phyloP scores from a whole-genome alignment of 2,113 vertebrate genomes.

The Hipposideros armiger region DNA sequence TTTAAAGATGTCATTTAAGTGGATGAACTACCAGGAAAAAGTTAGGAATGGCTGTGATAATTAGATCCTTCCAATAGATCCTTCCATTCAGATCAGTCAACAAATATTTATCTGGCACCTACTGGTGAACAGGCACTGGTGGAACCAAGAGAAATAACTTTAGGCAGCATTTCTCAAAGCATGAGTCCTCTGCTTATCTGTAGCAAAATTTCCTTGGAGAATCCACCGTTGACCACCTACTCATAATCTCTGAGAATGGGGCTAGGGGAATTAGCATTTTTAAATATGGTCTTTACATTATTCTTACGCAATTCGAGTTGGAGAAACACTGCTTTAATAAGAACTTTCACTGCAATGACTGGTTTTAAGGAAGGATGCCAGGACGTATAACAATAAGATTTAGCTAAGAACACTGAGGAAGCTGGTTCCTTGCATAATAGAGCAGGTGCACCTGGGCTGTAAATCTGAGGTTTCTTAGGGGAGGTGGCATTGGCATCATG shows the following conservation, averaged over 20 bases:
- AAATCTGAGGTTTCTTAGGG: not conserved
- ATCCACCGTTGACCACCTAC: not conserved
- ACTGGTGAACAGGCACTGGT: not conserved
- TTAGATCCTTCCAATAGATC: not conserved
- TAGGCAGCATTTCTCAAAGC: not conserved
- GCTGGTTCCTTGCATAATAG: not conserved
- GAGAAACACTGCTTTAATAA: not conserved
- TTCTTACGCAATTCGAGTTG: not conserved
- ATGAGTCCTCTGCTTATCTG: not conserved
- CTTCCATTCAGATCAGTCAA: not conserved
- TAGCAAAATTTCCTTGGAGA: not conserved
- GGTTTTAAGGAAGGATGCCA: not conserved
- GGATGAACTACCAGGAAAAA: not conserved
- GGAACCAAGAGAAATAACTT: not conserved
- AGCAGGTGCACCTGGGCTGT: not conserved
- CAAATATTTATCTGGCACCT: not conserved
- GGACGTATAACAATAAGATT: not conserved
- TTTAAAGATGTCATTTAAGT: not conserved
- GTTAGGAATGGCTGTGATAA: not conserved
- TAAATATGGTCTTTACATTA: not conserved
- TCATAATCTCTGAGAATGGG: not conserved
- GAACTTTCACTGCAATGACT: not conserved
- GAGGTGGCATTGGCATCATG: not conserved
- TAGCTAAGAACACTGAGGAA: not conserved
- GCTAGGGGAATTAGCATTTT: not conserved